A percentile compares a stretch with the other conserved stretches of the same genome.
phyloP scores from a whole-genome alignment of 2,797 vertebrate species.

The Tangara arthus region DNA sequence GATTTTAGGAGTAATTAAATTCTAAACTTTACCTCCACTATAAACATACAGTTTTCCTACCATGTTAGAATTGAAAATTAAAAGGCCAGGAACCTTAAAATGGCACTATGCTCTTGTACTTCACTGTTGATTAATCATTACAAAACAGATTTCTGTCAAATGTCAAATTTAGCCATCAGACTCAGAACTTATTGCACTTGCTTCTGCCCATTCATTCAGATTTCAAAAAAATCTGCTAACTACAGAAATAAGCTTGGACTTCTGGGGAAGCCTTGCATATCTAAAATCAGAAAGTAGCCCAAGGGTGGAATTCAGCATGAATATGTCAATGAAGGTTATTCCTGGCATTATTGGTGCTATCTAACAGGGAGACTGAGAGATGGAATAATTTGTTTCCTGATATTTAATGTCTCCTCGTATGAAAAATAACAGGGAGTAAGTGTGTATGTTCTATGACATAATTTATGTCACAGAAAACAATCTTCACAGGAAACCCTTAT shows the following conservation, averaged over 20 bases:
- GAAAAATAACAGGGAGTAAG: neutral
- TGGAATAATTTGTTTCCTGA: neutral
- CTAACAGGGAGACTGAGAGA: neutral
- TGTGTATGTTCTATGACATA: neutral
- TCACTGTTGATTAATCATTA: neutral
- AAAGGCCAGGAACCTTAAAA: neutral
- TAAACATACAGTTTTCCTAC: neutral
- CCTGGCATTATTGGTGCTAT: neutral
- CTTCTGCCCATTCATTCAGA: neutral
- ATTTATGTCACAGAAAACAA: neutral
- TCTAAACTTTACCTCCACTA: neutral
- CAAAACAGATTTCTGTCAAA: conserved; percentile 2
- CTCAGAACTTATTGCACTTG: neutral
- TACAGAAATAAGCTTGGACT: neutral
- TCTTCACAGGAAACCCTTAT: neutral
- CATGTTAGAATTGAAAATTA: neutral
- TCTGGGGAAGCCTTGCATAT: neutral
- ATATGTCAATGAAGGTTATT: neutral
- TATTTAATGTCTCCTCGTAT: neutral
- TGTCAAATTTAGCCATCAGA: neutral
- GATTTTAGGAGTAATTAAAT: neutral
- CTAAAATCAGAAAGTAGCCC: neutral
- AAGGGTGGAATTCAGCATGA: neutral
- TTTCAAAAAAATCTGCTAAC: neutral
- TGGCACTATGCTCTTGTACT: neutral